Evolutionary conservation across 2,113 vertebrate species (phyloP), one percentile per base, ranked within the genome.

Genomic region (Anguilla rostrata): DNA sequence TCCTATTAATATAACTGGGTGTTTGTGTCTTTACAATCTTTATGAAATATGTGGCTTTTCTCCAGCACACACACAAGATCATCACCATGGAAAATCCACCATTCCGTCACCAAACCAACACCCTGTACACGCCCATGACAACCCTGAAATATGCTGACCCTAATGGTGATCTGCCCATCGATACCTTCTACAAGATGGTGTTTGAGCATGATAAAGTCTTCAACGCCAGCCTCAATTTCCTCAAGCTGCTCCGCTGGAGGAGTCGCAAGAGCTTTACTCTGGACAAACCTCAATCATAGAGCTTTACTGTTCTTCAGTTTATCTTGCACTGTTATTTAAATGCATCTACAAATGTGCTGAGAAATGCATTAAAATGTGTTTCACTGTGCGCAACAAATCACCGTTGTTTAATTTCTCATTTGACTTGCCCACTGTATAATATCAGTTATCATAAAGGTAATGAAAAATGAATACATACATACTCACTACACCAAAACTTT

Each of bases 181-280:
- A 97, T 46, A 96, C 91, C 12, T 97, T 97, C 93, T 97, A 97
- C 91, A 97, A 96, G 91, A 96, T 96, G 96, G 96, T 97, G 88
- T 97, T 97, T 89, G 96, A 97, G 84, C 96, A 97, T 1, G 95
- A 97, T 91, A 97, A 96, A 90, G 90, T 97, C 87, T 97, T 97
- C 92, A 97, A 91, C 5, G 95, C 97, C 88, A 97, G 96, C 86
- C 95, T 97, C 86, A 97, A 96, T 91, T 96, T 97, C 86, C 93
- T 97, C 88, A 97, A 96, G 87, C 89, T 97, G 86, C 91, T 97
- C 82, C 92, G 96, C 84, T 97, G 96, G 96, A 96, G 95, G 88
- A 97, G 96, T 84, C 94, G 94, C 41, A 96, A 95, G 91, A 97
- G 95, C 88, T 96, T 97, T 85, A 94, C 94, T 43, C 53, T 96